These are phyloP conservation scores for Chymomyza fuscimana DNA, from an alignment of 2,888 invertebrate genomes.

Conservation along the genomic window DNA sequence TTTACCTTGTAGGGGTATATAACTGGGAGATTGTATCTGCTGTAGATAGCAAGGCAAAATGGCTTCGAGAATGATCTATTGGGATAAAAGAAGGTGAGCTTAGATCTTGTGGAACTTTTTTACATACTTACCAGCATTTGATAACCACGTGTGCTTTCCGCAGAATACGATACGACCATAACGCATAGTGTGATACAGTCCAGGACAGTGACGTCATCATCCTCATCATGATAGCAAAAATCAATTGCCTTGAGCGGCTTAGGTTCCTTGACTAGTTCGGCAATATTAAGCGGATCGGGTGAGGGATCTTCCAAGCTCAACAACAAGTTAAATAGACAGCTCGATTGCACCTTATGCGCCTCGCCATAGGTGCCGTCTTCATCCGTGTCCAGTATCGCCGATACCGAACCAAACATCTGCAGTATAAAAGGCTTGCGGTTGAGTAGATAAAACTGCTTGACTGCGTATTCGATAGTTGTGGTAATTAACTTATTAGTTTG, in stretches of 20 bases:
- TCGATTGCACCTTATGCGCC: slow-evolving; percentile 95
- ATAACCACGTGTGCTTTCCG: slow-evolving; percentile 94
- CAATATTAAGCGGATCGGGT: slow-evolving; percentile 95
- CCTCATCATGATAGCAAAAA: slow-evolving; percentile 99
- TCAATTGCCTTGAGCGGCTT: slow-evolving; percentile 96
- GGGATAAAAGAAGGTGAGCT: background rate
- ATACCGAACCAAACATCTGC: slow-evolving; percentile 99
- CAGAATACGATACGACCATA: slow-evolving; percentile 98
- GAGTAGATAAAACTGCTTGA: slow-evolving; percentile 98
- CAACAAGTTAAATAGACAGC: slow-evolving; percentile 93
- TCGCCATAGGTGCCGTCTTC: slow-evolving; percentile 93
- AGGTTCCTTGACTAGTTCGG: slow-evolving; percentile 93
- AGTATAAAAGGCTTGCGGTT: slow-evolving; percentile 98
- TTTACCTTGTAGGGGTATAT: slow-evolving; percentile 91
- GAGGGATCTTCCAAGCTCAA: slow-evolving; percentile 96
- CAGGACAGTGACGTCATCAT: slow-evolving; percentile 96
- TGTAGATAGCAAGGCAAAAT: slow-evolving; percentile 97
- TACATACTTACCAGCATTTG: slow-evolving; percentile 89
- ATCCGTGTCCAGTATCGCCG: slow-evolving; percentile 96
- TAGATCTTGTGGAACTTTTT: background rate
- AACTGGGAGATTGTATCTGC: slow-evolving; percentile 93
- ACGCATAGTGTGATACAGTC: slow-evolving; percentile 99
- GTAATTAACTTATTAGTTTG: slow-evolving; percentile 97
- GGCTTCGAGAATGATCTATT: slow-evolving; percentile 95
- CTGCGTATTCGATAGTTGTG: slow-evolving; percentile 97